phyloP scores from a whole-genome alignment of 2,888 invertebrate species.

The Teleogryllus oceanicus region DNA sequence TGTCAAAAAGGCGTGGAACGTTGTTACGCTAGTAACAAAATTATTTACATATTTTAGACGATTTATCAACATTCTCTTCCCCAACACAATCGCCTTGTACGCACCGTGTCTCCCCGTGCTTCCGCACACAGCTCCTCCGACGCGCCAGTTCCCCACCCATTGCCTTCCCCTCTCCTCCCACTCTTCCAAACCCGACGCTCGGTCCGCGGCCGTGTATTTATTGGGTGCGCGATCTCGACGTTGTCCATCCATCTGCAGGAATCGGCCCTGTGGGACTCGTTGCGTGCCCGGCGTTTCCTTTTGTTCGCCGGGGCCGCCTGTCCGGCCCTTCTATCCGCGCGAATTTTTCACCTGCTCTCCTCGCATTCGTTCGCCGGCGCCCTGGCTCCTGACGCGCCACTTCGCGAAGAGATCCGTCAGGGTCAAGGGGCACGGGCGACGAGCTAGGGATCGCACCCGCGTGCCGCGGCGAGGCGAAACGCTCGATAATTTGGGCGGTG shows the following conservation, averaged over 20 bases:
- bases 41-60: too few species aligned
- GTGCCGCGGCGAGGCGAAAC: too few species aligned
- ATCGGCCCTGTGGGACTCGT: neutral
- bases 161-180: too few species aligned
- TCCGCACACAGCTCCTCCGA: too few species aligned
- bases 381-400: neutral
- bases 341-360: slow-evolving; percentile 5
- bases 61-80: too few species aligned
- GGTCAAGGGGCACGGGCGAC: neutral
- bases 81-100: too few species aligned
- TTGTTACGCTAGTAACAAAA: too few species aligned
- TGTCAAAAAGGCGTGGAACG: too few species aligned
- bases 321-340: neutral
- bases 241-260: slow-evolving; percentile 4
- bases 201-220: neutral
- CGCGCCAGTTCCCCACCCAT: too few species aligned
- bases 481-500: too few species aligned
- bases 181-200: too few species aligned
- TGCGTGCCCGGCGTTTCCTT: neutral
- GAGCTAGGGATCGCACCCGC: neutral
- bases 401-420: neutral
- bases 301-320: neutral
- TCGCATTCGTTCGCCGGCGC: neutral
- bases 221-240: slow-evolving; percentile 4
- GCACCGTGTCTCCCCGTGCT: too few species aligned